A percentile compares a stretch with the other conserved stretches of the same genome.
Evolutionary conservation across 1,140 invertebrate genomes (phyloP).

Genomic region (Dermatophagoides farinae): DNA sequence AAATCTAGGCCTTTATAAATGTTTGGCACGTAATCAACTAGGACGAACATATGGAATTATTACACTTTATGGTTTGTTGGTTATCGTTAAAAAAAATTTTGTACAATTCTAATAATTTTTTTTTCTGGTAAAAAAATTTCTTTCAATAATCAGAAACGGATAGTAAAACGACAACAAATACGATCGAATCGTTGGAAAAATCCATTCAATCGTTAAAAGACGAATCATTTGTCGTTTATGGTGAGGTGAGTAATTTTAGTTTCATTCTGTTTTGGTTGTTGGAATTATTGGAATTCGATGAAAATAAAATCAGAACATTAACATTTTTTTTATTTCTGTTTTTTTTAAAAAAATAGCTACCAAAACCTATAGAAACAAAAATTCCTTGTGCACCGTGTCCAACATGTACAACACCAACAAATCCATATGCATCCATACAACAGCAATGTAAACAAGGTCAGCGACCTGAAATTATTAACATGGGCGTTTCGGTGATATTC

Average conservation of each 20-base stretch:
- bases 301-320: neutral
- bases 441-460: neutral
- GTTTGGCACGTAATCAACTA: slow-evolving; percentile 57
- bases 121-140: neutral
- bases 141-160: neutral
- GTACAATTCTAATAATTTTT: neutral
- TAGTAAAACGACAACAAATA: neutral
- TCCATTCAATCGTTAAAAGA: neutral
- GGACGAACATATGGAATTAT: slow-evolving; percentile 52
- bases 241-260: slow-evolving; percentile 1
- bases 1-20: slow-evolving; percentile 54
- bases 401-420: neutral
- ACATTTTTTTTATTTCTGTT: neutral
- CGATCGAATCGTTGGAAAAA: neutral
- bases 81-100: neutral
- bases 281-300: neutral
- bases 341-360: neutral
- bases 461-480: neutral
- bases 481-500: neutral
- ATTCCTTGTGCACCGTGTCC: neutral
- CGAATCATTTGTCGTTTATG: neutral
- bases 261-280: neutral
- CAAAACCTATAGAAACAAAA: neutral
- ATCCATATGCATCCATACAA: neutral
- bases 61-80: slow-evolving; percentile 41